Conservation (phyloP, 2,113 vertebrate species). For the Hippocampus mohnikei region DNA sequence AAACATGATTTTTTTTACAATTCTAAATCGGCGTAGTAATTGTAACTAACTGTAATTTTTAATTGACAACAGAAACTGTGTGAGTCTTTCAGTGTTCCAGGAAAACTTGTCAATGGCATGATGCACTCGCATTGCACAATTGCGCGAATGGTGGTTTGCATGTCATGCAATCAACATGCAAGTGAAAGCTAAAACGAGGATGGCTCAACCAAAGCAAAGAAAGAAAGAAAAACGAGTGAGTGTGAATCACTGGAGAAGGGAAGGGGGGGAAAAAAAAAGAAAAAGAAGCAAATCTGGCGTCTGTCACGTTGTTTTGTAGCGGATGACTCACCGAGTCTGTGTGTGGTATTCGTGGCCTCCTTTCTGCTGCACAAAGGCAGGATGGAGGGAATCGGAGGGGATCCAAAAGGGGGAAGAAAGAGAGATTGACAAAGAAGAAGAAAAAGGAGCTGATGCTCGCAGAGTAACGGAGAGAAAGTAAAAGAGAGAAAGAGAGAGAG, state of each 20-base stretch:
- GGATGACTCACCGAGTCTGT: slow-evolving; percentile 65
- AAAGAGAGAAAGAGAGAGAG: slow-evolving; percentile 20
- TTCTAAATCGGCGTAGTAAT: not conserved
- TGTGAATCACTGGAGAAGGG: slow-evolving; percentile 56
- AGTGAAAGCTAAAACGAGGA: not conserved
- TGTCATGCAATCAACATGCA: not conserved
- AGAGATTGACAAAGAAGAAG: slow-evolving; percentile 43
- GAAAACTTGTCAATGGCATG: not conserved
- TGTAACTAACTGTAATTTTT: not conserved
- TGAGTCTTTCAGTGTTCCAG: not conserved
- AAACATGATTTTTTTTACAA: not conserved
- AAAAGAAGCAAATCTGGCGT: slow-evolving; percentile 55
- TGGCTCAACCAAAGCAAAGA: not conserved
- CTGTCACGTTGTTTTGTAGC: slow-evolving; percentile 51
- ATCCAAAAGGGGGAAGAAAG: slow-evolving; percentile 38
- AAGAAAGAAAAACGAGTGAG: slow-evolving; percentile 22
- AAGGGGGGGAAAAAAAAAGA: not conserved
- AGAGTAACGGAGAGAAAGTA: slow-evolving; percentile 15
- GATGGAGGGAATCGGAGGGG: slow-evolving; percentile 40
- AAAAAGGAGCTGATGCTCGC: slow-evolving; percentile 42
- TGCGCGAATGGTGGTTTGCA: not conserved
- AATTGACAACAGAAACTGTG: not conserved
- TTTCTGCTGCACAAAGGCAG: slow-evolving; percentile 51
- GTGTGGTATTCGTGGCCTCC: slow-evolving; percentile 70
- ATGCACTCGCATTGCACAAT: not conserved